Evolutionary conservation across 2,888 invertebrate species (phyloP).

Genomic region (Lasius fuliginosus): DNA sequence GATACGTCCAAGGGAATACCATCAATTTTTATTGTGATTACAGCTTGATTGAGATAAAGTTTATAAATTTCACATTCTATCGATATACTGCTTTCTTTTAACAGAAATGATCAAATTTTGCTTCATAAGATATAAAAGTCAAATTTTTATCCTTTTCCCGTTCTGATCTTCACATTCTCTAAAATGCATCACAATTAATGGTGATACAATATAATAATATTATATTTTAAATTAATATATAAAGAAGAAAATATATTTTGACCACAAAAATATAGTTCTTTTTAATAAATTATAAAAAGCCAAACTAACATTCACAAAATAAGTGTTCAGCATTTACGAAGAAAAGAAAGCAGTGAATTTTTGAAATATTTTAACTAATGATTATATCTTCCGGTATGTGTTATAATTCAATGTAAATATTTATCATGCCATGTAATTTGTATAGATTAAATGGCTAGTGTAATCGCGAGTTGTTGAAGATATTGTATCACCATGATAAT

Average conservation of each 20-base stretch:
- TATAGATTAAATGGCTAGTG: neutral
- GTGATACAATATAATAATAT: slow-evolving; percentile 3
- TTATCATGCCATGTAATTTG: neutral
- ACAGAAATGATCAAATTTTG: neutral
- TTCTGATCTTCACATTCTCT: slow-evolving; percentile 2
- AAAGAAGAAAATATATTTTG: neutral
- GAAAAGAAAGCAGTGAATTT: neutral
- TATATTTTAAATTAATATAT: slow-evolving; percentile 15
- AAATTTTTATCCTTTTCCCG: neutral
- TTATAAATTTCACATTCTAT: neutral
- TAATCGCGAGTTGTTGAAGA: neutral
- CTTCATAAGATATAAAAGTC: neutral
- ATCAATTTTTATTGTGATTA: slow-evolving; percentile 18
- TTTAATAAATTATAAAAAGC: neutral
- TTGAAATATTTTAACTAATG: slow-evolving; percentile 9
- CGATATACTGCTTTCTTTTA: slow-evolving; percentile 7
- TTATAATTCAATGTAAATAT: slow-evolving; percentile 15
- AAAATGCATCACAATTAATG: slow-evolving; percentile 21
- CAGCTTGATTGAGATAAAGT: neutral
- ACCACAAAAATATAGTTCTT: neutral
- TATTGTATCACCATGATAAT: slow-evolving; percentile 15
- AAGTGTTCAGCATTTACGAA: neutral
- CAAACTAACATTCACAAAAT: neutral
- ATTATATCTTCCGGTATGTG: neutral
- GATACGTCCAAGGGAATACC: slow-evolving; percentile 24